phyloP scores from a whole-genome alignment of 2,113 vertebrate species.

The Potamarius usumacintae region DNA sequence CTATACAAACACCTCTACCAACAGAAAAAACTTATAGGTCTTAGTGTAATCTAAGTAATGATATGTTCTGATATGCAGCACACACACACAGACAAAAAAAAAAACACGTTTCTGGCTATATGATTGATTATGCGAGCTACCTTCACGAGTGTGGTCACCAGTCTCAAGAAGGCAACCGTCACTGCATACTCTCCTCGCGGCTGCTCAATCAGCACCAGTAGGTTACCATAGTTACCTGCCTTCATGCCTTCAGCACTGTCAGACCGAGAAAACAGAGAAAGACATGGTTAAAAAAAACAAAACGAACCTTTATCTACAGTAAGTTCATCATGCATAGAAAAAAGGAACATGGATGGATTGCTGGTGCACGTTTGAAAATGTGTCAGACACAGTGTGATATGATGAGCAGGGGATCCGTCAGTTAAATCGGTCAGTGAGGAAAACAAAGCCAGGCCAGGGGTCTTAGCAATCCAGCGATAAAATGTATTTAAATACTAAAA shows the following conservation, averaged over 20 bases:
- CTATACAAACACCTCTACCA: not conserved
- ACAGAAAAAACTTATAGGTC: not conserved
- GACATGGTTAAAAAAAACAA: not conserved
- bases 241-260: conserved; percentile 95
- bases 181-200: conserved; percentile 91
- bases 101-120: not conserved
- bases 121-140: conserved; percentile 48
- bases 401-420: not conserved
- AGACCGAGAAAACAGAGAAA: conserved; percentile 8
- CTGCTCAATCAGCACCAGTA: conserved; percentile 91
- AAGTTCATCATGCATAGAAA: not conserved
- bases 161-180: conserved; percentile 88
- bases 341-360: not conserved
- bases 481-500: not conserved
- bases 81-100: not conserved
- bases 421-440: not conserved
- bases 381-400: too few species aligned
- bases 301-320: not conserved
- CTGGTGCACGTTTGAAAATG: not conserved
- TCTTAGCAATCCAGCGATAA: not conserved
- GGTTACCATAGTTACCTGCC: conserved; percentile 91
- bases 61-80: not conserved
- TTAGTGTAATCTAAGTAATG: not conserved
- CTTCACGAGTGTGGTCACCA: conserved; percentile 91
- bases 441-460: not conserved